These are phyloP conservation scores for Pandion haliaetus DNA, from an alignment of 2,113 vertebrate species.

Conservation along the genomic window DNA sequence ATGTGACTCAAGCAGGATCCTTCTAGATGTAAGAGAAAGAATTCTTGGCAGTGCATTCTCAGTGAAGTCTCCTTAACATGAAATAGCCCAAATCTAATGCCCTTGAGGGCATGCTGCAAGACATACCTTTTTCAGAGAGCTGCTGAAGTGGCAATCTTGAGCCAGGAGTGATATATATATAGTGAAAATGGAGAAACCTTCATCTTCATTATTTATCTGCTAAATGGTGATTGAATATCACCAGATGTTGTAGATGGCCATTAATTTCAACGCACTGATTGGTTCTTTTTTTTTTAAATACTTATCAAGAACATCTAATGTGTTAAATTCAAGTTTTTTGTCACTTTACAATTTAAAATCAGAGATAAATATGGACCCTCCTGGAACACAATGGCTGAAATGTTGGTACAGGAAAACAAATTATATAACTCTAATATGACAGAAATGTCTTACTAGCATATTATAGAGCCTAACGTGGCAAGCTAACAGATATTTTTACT, in stretches of 20 bases:
- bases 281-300: background rate
- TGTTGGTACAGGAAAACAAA: background rate
- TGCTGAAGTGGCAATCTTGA: conserved; percentile 32
- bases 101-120: background rate
- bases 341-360: background rate
- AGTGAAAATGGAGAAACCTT: conserved; percentile 4
- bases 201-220: conserved; percentile 23
- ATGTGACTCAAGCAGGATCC: background rate
- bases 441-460: background rate
- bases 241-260: background rate
- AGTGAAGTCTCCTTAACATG: background rate
- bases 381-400: background rate
- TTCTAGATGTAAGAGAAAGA: background rate
- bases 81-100: background rate
- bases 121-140: background rate
- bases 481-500: background rate
- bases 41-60: background rate
- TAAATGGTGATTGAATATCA: conserved; percentile 15
- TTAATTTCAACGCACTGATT: background rate
- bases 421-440: background rate
- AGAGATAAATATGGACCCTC: background rate
- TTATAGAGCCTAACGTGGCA: background rate
- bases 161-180: background rate
- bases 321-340: background rate
- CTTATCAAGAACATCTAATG: background rate